phyloP scores from a whole-genome alignment of 2,888 invertebrate genomes.

The Sabellastarte sp. region DNA sequence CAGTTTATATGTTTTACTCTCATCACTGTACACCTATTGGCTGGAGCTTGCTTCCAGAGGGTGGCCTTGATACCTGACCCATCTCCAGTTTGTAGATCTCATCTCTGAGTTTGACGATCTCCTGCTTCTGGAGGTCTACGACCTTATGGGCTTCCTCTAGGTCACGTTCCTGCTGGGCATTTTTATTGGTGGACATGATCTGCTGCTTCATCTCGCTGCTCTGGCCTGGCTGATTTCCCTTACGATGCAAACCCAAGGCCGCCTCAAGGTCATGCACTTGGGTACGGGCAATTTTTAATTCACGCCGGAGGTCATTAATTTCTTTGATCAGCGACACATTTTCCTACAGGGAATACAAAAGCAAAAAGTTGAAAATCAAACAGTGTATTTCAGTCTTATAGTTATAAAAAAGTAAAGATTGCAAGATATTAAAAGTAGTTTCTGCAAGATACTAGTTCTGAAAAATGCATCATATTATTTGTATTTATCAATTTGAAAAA shows the following conservation, averaged over 20 bases:
- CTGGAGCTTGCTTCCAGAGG: slow-evolving; percentile 22
- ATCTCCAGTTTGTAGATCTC: slow-evolving; percentile 42
- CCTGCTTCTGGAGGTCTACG: slow-evolving; percentile 61
- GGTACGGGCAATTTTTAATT: slow-evolving; percentile 69
- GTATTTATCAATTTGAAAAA: no score
- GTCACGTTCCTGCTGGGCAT: slow-evolving; percentile 66
- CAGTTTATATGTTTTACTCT: no score
- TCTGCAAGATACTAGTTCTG: no score
- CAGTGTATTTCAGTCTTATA: no score
- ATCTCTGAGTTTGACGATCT: slow-evolving; percentile 58
- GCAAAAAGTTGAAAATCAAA: not conserved
- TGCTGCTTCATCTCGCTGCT: slow-evolving; percentile 35
- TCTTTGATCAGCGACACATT: slow-evolving; percentile 77
- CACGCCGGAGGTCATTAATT: slow-evolving; percentile 73
- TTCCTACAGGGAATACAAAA: no score
- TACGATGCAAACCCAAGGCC: slow-evolving; percentile 54
- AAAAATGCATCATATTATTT: no score
- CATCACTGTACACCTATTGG: slow-evolving; percentile 16
- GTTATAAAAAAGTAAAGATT: no score
- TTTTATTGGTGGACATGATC: slow-evolving; percentile 62
- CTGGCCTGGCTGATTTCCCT: slow-evolving; percentile 39
- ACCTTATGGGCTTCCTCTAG: slow-evolving; percentile 64
- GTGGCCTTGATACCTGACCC: slow-evolving; percentile 10
- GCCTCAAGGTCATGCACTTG: slow-evolving; percentile 73
- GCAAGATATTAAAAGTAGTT: no score